Percentiles rank a stretch among this genome's conserved stretches.
These are phyloP conservation scores for Phyllotreta striolata DNA, from an alignment of 2,888 invertebrate species.

Conservation along the genomic window DNA sequence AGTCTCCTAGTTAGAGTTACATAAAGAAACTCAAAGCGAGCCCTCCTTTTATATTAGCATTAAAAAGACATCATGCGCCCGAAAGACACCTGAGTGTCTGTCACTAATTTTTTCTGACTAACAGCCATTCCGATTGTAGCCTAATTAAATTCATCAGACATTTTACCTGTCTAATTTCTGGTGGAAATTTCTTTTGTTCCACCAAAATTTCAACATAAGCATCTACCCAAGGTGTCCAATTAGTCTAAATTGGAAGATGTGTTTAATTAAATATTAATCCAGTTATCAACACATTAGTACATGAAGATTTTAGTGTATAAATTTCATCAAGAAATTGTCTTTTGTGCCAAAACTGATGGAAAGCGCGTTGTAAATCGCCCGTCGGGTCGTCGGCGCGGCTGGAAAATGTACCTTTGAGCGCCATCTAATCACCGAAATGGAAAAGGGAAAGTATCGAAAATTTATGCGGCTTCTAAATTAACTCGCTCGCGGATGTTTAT, in stretches of 20 bases:
- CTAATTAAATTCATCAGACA: too few species aligned
- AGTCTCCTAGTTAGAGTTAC: neutral
- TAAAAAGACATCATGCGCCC: neutral
- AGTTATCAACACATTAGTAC: too few species aligned
- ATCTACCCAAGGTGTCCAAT: too few species aligned
- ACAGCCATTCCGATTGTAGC: too few species aligned
- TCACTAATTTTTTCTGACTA: too few species aligned
- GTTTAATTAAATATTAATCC: too few species aligned
- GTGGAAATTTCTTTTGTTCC: too few species aligned
- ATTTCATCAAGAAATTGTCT: neutral
- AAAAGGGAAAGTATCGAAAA: slow-evolving; percentile 23
- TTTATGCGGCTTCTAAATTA: slow-evolving; percentile 27
- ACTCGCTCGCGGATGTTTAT: slow-evolving; percentile 24
- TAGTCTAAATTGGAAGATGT: too few species aligned
- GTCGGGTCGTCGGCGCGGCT: slow-evolving; percentile 8
- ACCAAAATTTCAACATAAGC: too few species aligned
- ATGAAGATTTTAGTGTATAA: too few species aligned
- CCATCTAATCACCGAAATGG: slow-evolving; percentile 23
- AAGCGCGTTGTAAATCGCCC: slow-evolving; percentile 10
- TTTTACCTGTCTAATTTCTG: too few species aligned
- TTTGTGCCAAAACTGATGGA: slow-evolving; percentile 1
- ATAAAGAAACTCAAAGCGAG: slow-evolving; percentile 4
- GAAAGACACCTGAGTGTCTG: neutral
- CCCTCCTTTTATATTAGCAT: slow-evolving; percentile 12
- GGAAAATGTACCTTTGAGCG: neutral